Evolutionary conservation across 2,888 invertebrate genomes (phyloP).

Genomic region (Acronicta leporina): DNA sequence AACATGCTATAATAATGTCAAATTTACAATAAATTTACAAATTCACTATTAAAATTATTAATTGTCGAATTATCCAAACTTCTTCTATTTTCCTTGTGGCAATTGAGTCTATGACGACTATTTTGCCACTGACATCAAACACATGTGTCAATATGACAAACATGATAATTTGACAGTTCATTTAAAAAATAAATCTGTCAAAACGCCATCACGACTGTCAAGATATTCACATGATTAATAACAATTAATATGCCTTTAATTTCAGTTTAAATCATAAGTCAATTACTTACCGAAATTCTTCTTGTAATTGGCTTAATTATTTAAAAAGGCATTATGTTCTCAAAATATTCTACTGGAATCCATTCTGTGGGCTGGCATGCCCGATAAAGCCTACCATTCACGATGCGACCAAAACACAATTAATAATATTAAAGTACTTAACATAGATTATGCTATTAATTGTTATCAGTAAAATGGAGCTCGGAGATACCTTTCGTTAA

Average conservation of each 20-base stretch:
- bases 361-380: neutral
- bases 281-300: constrained; percentile 7
- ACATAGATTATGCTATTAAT: constrained; percentile 48
- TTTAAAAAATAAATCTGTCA: neutral
- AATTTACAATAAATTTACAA: constrained; percentile 69
- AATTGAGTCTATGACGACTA: too few species aligned
- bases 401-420: constrained; percentile 11
- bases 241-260: too few species aligned
- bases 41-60: constrained; percentile 27
- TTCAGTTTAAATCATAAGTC: neutral
- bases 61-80: neutral
- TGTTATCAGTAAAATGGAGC: constrained; percentile 31
- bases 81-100: too few species aligned
- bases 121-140: too few species aligned
- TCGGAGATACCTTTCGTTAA: constrained; percentile 33
- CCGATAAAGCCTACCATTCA: too few species aligned
- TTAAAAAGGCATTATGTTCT: too few species aligned
- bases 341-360: too few species aligned
- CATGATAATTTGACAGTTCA: neutral
- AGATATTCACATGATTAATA: too few species aligned
- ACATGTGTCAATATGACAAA: neutral
- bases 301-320: neutral
- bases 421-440: constrained; percentile 38
- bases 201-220: neutral
- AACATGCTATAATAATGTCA: constrained; percentile 59